These are phyloP conservation scores for Tokudaia tokunoshimensis DNA, from an alignment of 2,797 vertebrate genomes.

Conservation along the genomic window DNA sequence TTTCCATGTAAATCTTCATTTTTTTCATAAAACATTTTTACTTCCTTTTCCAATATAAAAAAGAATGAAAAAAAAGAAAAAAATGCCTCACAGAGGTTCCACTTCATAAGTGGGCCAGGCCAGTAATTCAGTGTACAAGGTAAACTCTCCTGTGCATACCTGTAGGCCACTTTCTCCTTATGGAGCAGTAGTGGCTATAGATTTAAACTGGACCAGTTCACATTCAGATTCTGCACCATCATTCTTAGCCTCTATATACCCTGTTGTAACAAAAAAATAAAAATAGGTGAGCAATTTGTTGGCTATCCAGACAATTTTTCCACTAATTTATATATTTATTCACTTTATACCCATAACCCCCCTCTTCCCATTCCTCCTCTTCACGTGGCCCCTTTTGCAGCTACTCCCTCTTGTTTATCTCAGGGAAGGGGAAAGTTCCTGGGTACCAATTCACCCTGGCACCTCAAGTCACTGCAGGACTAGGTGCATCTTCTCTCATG, in stretches of 20 bases:
- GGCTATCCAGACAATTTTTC: neutral
- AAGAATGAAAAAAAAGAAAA: too few species aligned
- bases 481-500: neutral
- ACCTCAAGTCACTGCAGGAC: neutral
- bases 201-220: neutral
- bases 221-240: neutral
- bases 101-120: neutral
- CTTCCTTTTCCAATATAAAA: too few species aligned
- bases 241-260: neutral
- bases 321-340: neutral
- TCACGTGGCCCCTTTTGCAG: neutral
- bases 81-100: slow-evolving; percentile 3
- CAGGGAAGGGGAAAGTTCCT: neutral
- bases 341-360: neutral
- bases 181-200: neutral
- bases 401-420: neutral
- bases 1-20: too few species aligned
- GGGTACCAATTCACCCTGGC: neutral
- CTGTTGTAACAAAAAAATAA: neutral
- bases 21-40: too few species aligned
- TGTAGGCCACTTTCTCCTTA: slow-evolving; percentile 35
- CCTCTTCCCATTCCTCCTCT: neutral
- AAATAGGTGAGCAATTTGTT: neutral
- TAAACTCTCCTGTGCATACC: neutral
- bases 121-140: neutral